Base-by-base conservation (phyloP, 2,113 vertebrate species). In the Peucedramus taeniatus region DNA sequence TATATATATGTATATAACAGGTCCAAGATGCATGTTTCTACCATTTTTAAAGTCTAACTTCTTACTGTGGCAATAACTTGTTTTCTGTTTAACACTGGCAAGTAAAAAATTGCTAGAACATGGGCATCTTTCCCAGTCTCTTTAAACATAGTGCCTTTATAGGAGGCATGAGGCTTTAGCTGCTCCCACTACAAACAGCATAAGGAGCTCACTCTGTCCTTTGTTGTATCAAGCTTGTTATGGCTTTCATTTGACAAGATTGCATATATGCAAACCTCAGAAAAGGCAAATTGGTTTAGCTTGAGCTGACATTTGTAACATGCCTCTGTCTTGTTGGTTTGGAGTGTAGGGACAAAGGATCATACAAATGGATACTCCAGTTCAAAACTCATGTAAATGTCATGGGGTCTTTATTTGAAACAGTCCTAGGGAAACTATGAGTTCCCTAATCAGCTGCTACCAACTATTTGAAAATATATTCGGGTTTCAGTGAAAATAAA, bases 121-220 rank as follows among this genome's bases (percentile, higher is more conserved):
- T 83, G 87, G 93, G 89, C 93, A 94, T 70, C 82, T 61, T 95
- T 91, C 89, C 93, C 94, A 93, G 89, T 75, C 47, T 94, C 59
- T 93, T 94, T 93, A 69, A 95, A 91, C 91, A 89, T 77, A 23
- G 54, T 94, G 75, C 60, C 82, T 94, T 91, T 85, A 83, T n/a
- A 61, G 59, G 37, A 94, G 50, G 63, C 40, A 90, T 85, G 81
- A 94, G 54, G 50, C 45, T 94, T 79, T 89, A 86, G 76, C 60
- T 83, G 69, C 87, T 96, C 89, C 69, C 56, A 49, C 93, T 76
- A 70, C 91, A 96, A 94, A 83, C 90, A 94, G 91, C 91, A 91
- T 72, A 93, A 91, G 95, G 96, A 94, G 71, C 78, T 96, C 84
- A n/a, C 82, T 93, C 84, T 90, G 74, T 87, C 91, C 90, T 91